These are phyloP conservation scores for Adelges cooleyi DNA, from an alignment of 1,140 invertebrate species.

Conservation along the genomic window DNA sequence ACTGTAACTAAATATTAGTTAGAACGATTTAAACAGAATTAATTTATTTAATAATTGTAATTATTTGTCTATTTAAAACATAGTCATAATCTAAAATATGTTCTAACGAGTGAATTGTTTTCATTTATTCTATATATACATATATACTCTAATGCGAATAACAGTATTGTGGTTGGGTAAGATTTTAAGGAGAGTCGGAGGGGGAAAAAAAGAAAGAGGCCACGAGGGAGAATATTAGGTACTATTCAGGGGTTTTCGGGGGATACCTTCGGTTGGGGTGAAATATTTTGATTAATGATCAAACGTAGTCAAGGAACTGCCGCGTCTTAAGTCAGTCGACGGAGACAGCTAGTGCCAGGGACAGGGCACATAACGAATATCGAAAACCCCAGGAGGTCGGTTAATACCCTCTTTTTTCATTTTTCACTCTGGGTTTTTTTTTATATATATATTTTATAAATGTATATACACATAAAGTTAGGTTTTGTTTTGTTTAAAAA, in stretches of 20 bases:
- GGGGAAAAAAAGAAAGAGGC: conserved; percentile 12
- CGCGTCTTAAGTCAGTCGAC: conserved; percentile 26
- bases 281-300: conserved; percentile 29
- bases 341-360: conserved; percentile 27
- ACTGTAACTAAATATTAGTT: too few species aligned
- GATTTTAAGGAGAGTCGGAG: neutral
- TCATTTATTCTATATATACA: too few species aligned
- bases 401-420: conserved; percentile 24
- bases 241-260: conserved; percentile 25
- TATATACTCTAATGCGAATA: too few species aligned
- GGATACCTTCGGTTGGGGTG: conserved; percentile 25
- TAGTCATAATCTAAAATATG: too few species aligned
- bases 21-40: too few species aligned
- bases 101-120: too few species aligned
- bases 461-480: too few species aligned
- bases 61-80: too few species aligned
- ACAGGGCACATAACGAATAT: conserved; percentile 26
- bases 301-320: conserved; percentile 8
- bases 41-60: too few species aligned
- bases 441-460: too few species aligned
- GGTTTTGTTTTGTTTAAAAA: too few species aligned
- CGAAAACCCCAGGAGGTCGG: conserved; percentile 27
- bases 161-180: too few species aligned
- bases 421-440: conserved; percentile 4
- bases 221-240: conserved; percentile 11